Percentiles rank a stretch among this genome's conserved stretches.
phyloP scores from a whole-genome alignment of 2,888 invertebrate species.

The Cosmorhoe ocellata region DNA sequence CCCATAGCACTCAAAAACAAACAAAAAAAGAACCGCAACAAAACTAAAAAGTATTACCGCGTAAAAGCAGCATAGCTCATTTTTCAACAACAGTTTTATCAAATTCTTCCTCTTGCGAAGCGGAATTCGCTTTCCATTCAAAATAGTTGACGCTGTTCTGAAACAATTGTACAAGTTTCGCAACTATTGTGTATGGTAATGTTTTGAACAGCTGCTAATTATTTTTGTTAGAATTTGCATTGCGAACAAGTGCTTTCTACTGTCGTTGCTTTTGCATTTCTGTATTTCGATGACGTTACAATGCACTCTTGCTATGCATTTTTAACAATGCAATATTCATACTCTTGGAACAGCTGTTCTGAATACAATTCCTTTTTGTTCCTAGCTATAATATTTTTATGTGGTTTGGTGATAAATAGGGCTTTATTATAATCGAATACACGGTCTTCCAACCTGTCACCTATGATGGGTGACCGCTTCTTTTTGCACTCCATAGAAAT shows the following conservation, averaged over 20 bases:
- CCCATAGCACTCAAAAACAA: conserved; percentile 1
- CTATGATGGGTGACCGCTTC: too few species aligned
- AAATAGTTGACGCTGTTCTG: conserved; percentile 33
- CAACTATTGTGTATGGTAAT: conserved; percentile 23
- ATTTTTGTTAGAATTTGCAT: conserved; percentile 11
- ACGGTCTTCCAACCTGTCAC: too few species aligned
- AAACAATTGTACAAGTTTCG: conserved; percentile 29
- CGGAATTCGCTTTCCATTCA: conserved; percentile 26
- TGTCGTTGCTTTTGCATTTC: neutral
- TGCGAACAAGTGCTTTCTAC: neutral
- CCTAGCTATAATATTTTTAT: too few species aligned
- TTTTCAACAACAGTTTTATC: conserved; percentile 29
- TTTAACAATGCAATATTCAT: too few species aligned
- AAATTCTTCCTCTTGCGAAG: conserved; percentile 22
- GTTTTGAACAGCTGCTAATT: conserved; percentile 17
- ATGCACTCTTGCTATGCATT: too few species aligned
- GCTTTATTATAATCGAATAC: too few species aligned
- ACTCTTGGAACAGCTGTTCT: too few species aligned
- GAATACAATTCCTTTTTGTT: too few species aligned
- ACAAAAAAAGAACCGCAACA: conserved; percentile 2
- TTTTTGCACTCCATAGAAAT: too few species aligned
- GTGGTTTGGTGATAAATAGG: too few species aligned
- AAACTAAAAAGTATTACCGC: conserved; percentile 9
- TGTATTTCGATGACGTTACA: too few species aligned
- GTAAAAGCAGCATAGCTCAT: conserved; percentile 23